These are phyloP conservation scores for Drosophila cardini DNA, from an alignment of 1,140 invertebrate species.

Conservation along the genomic window DNA sequence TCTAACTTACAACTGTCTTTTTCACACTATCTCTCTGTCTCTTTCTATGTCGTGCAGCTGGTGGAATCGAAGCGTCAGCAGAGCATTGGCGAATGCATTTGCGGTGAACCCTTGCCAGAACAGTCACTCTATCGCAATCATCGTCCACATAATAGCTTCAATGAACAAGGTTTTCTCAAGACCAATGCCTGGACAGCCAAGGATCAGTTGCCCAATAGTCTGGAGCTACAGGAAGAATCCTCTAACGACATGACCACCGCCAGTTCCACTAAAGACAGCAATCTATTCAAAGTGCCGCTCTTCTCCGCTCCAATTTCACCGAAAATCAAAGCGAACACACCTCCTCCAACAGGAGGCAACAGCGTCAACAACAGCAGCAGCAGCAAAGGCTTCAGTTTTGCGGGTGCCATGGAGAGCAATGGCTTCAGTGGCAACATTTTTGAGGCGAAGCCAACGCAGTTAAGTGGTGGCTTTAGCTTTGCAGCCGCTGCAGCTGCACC, in stretches of 20 bases:
- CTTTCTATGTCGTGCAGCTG: slow-evolving; percentile 71
- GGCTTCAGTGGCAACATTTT: slow-evolving; percentile 26
- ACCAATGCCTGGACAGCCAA: slow-evolving; percentile 64
- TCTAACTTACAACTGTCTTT: too few relatives aligned
- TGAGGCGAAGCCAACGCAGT: not conserved
- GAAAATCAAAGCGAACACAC: slow-evolving; percentile 34
- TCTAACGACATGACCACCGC: not conserved
- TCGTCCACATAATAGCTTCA: slow-evolving; percentile 89
- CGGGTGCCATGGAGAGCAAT: not conserved
- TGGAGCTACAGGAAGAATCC: not conserved
- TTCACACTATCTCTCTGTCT: not conserved
- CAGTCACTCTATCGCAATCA: slow-evolving; percentile 85
- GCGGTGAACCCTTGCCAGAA: slow-evolving; percentile 86
- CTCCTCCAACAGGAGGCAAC: not conserved
- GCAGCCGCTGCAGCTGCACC: not conserved
- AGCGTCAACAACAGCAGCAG: not conserved
- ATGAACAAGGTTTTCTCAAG: slow-evolving; percentile 86
- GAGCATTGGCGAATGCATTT: slow-evolving; percentile 88
- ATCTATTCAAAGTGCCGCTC: slow-evolving; percentile 64
- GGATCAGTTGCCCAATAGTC: slow-evolving; percentile 67
- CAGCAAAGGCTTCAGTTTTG: slow-evolving; percentile 10
- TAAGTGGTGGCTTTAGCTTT: slow-evolving; percentile 12
- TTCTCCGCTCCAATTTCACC: slow-evolving; percentile 47
- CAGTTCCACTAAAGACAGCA: slow-evolving; percentile 39
- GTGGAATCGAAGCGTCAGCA: slow-evolving; percentile 88